These are phyloP conservation scores for Tuta absoluta DNA, from an alignment of 2,888 invertebrate species.

Conservation along the genomic window DNA sequence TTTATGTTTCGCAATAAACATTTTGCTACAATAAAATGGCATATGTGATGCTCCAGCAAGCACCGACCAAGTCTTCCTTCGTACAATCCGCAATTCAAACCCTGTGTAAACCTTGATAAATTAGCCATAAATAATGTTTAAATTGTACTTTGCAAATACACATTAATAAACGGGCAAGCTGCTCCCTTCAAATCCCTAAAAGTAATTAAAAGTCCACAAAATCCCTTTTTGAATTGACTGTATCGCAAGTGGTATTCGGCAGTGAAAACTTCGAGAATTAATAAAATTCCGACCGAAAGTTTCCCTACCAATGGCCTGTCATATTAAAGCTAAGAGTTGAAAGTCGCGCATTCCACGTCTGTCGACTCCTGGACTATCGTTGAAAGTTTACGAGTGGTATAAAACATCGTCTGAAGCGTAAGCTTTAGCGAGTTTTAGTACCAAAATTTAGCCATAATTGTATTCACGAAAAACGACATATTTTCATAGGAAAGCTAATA, in stretches of 20 bases:
- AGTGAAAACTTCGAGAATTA: slow-evolving; percentile 19
- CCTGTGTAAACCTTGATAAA: no score
- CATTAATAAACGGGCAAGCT: background rate
- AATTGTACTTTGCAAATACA: background rate
- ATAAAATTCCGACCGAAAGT: slow-evolving; percentile 27
- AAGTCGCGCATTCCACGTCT: slow-evolving; percentile 31
- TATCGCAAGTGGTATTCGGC: slow-evolving; percentile 11
- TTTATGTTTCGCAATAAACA: no score
- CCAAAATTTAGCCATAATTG: no score
- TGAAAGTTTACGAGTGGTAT: slow-evolving; percentile 28
- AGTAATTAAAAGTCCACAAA: slow-evolving; percentile 2
- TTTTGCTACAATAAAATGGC: no score
- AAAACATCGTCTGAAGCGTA: background rate
- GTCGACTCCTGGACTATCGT: slow-evolving; percentile 30
- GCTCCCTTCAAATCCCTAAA: background rate
- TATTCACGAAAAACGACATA: no score
- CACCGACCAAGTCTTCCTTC: no score
- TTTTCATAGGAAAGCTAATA: background rate
- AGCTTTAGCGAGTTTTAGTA: no score
- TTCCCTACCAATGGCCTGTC: slow-evolving; percentile 26
- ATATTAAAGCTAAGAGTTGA: slow-evolving; percentile 32
- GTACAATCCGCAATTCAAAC: no score
- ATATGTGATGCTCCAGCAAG: no score
- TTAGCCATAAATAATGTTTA: no score
- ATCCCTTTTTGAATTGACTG: background rate